phyloP scores from a whole-genome alignment of 2,113 vertebrate species.

The Carassius auratus region DNA sequence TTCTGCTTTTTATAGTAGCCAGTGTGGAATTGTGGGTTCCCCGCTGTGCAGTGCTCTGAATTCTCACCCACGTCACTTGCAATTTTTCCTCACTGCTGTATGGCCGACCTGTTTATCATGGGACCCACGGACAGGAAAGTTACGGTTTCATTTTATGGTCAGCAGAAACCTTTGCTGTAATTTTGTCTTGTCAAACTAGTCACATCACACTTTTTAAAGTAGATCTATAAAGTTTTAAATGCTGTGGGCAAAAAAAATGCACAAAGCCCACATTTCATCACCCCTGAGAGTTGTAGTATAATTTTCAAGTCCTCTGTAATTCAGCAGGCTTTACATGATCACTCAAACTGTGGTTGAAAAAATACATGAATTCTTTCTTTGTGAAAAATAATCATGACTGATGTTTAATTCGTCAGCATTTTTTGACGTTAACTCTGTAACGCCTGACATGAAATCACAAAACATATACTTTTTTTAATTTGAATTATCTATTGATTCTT shows the following conservation, averaged over 20 bases:
- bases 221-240: conserved; percentile 30
- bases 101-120: conserved; percentile 42
- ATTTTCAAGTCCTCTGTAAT: conserved; percentile 6
- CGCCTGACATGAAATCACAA: too few species aligned
- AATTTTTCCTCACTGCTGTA: conserved; percentile 46
- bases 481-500: too few species aligned
- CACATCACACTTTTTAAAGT: conserved; percentile 37
- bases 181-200: conserved; percentile 33
- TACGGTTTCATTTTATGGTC: conserved; percentile 34
- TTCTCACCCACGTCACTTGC: conserved; percentile 48
- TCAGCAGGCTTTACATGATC: background rate
- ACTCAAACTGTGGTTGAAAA: background rate
- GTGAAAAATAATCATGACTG: background rate
- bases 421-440: background rate
- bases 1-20: conserved; percentile 49
- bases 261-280: conserved; percentile 28
- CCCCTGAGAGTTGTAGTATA: conserved; percentile 9
- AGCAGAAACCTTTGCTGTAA: conserved; percentile 30
- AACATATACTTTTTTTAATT: too few species aligned
- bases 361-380: background rate
- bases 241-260: conserved; percentile 5
- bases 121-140: conserved; percentile 35
- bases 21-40: conserved; percentile 54
- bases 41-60: conserved; percentile 48
- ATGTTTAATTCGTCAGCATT: background rate